Base-by-base conservation (phyloP, 2,888 invertebrate genomes). In the Temnothorax ravouxi region DNA sequence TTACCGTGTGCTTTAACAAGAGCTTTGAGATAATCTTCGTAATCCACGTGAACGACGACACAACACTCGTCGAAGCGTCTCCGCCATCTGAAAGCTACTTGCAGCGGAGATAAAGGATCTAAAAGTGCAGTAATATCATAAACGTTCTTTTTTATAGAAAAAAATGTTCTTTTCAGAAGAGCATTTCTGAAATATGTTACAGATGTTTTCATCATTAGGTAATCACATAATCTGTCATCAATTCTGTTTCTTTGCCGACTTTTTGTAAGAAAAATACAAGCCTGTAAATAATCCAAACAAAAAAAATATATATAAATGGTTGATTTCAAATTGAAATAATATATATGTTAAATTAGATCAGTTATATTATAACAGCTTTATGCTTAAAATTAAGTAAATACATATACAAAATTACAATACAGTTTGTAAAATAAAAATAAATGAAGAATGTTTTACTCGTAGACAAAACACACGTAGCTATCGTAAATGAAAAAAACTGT, bases 1-100 rank as follows among this genome's bases (percentile, higher is more conserved):
- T 89, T 89, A 89, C 80, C 72, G 21, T 83, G 67, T 71, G 80
- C 89, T 83, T 89, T 88, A 89, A 89, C 88, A 88, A 88, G 88
- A 88, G 89, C 75, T 66, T 64, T 76, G 74, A 34, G 88, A 89
- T 89, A 89, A 89, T 89, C 89, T 88, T 72, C 15, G 83, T 76
- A 79, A 89, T 80, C 85, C 85, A 76, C 67, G 88, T 89, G 86
- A 88, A 89, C 88, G 87, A 84, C 86, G 87, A 89, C 80, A 87
- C 89, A 89, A 89, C 83, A 89, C 77, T 82, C 59, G 61, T 80
- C 56, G 80, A 83, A 80, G 80, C 77, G 18, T 67, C 67, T 54
- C 67, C 25, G 77, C 13, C n/a, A 47, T 18, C 38, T 69, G 18
- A 47, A 71, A 47, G 71, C 71, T 47, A 41, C 47, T 59, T 3